Evolutionary conservation across 2,113 vertebrate genomes (phyloP).

Genomic region (Strigops habroptila): DNA sequence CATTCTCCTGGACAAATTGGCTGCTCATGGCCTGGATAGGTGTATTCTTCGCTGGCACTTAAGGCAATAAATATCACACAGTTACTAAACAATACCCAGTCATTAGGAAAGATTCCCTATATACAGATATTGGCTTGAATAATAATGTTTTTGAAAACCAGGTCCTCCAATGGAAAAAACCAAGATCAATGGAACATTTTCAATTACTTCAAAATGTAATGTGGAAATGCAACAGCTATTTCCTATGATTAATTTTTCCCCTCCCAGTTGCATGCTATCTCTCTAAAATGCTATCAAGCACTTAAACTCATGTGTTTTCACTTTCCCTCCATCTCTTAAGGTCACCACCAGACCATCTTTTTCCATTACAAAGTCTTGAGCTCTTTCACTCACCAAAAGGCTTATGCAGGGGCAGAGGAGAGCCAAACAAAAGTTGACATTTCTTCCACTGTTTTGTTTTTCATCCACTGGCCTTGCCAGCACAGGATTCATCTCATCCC

Average conservation of each 20-base stretch:
- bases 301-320: not conserved
- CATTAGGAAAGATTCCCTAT: not conserved
- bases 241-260: not conserved
- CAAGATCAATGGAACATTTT: not conserved
- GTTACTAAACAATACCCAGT: not conserved
- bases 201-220: not conserved
- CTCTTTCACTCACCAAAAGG: not conserved
- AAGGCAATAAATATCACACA: not conserved
- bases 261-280: not conserved
- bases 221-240: not conserved
- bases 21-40: too few species aligned
- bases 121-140: not conserved
- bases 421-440: not conserved
- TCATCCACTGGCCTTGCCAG: not conserved
- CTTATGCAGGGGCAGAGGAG: not conserved
- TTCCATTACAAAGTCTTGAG: not conserved
- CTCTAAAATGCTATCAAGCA: constrained; percentile 15
- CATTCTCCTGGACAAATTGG: too few species aligned
- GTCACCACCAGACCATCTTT: not conserved
- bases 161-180: not conserved
- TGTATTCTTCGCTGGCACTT: too few species aligned
- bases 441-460: not conserved
- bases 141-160: not conserved
- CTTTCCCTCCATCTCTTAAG: not conserved
- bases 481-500: not conserved